Evolutionary conservation across 2,888 invertebrate genomes (phyloP).

Genomic region (Euplagia quadripunctaria): DNA sequence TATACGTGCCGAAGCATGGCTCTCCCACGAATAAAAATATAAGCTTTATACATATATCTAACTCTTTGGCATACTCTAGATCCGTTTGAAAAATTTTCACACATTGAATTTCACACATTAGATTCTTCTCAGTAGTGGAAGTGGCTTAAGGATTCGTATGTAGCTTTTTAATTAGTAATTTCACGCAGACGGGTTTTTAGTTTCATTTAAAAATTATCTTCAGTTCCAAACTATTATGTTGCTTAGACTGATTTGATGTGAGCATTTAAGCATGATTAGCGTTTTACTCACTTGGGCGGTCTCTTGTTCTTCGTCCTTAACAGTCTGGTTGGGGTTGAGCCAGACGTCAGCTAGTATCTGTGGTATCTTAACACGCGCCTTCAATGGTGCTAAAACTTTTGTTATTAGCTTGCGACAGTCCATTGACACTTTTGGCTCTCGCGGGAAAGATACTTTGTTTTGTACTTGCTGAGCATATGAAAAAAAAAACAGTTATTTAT

Average conservation of each 20-base stretch:
- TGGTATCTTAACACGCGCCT: conserved; percentile 88
- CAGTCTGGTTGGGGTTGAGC: conserved; percentile 83
- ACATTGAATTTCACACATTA: no score
- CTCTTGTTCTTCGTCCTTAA: conserved; percentile 72
- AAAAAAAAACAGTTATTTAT: not conserved
- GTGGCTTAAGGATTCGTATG: not conserved
- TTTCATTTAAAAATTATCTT: no score
- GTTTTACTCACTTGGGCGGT: conserved; percentile 51
- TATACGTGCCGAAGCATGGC: no score
- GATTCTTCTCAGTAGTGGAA: no score
- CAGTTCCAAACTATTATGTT: not conserved
- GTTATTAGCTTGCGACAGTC: conserved; percentile 90
- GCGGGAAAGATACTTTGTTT: conserved; percentile 90
- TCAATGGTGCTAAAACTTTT: conserved; percentile 91
- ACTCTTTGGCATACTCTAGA: no score
- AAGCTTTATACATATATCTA: no score
- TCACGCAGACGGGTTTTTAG: not conserved
- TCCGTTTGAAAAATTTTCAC: no score
- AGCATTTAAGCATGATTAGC: conserved; percentile 35
- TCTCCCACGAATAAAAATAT: no score
- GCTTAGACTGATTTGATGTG: not conserved
- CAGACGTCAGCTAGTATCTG: conserved; percentile 91
- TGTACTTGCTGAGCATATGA: conserved; percentile 89
- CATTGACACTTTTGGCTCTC: conserved; percentile 89
- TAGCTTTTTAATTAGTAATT: not conserved